These are phyloP conservation scores for Osmerus eperlanus DNA, from an alignment of 2,113 vertebrate species.

Conservation along the genomic window DNA sequence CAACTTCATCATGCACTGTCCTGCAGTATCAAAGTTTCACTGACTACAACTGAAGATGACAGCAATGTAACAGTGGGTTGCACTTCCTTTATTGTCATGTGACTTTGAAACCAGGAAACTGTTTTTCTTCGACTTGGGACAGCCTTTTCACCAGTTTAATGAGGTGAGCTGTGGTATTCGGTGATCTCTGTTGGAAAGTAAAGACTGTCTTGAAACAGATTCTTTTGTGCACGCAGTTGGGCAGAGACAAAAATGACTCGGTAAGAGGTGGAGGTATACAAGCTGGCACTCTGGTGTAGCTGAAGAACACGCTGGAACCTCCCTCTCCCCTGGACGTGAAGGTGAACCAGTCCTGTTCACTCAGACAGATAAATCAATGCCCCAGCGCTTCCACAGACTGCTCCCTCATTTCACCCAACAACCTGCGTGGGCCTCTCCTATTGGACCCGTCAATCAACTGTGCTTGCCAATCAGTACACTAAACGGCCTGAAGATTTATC, in stretches of 20 bases:
- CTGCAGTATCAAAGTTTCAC: conserved; percentile 43
- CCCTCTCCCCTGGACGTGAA: conserved; percentile 41
- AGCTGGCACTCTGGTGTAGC: conserved; percentile 84
- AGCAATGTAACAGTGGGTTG: conserved; percentile 64
- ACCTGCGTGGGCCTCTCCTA: conserved; percentile 25
- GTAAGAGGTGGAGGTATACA: conserved; percentile 73
- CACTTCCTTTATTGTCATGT: conserved; percentile 75
- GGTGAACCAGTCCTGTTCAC: conserved; percentile 45
- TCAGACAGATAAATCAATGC: conserved; percentile 44
- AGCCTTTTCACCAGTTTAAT: conserved; percentile 83
- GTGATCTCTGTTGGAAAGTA: conserved; percentile 59
- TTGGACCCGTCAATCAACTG: conserved; percentile 35
- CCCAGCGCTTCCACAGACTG: conserved; percentile 36
- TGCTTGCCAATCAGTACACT: conserved; percentile 36
- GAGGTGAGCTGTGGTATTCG: conserved; percentile 85
- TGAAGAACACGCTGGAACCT: conserved; percentile 62
- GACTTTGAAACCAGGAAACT: conserved; percentile 63
- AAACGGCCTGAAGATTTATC: conserved; percentile 2
- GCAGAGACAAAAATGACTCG: conserved; percentile 86
- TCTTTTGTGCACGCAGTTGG: conserved; percentile 69
- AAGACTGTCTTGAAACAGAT: conserved; percentile 56
- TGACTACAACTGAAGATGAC: conserved; percentile 58
- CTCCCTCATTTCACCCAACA: conserved; percentile 26
- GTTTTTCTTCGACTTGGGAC: conserved; percentile 59
- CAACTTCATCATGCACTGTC: conserved; percentile 52